Evolutionary conservation across 92 coral and sea anemone species (phyloP), one percentile per base, ranked within the genome.

Genomic region (Siderastrea radians): DNA sequence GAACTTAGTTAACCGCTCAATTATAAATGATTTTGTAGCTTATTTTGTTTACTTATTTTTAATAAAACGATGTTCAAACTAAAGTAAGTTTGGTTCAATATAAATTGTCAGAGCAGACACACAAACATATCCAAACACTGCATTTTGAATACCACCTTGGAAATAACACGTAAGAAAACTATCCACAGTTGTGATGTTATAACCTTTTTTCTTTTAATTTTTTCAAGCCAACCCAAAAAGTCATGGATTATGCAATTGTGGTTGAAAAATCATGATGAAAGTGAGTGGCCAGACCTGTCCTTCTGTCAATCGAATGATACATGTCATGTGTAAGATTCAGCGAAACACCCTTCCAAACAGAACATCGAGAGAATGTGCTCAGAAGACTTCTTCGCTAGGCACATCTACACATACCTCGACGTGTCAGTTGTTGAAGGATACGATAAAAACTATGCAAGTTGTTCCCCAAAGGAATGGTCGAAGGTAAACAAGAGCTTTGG

Each of bases 11-110:
- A 44, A 88, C 83, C 74, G 85, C 83, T 14, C 94, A 90, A 55
- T 93, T 94, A 15, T 93, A 94, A 86, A 64, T 52, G 68, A 78
- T 58, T 83, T 88, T 4, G 70, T 2, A 73, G 19, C 10, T 14
- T 8, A 51, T 8, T 6, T 51, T 14, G 62, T 58, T 10, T 15
- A 8, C 0, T 58, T 58, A 10, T 26, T 26, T 26, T 26, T 26
- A 26, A 26, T 26, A 26, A 26, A 0, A 26, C 38, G 38, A 26
- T 26, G 0, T 26, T 26, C 38, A 26, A 26, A 26, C 38, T 26
- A 26, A 0, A 0, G 38, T 26, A 26, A 26, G 0, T 26, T 26
- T 26, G 38, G 38, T 26, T 26, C 38, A 26, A 26, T 26, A 26
- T 26, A 26, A 26, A 26, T 26, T 26, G 38, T 26, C 38, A 26